A percentile compares a stretch with the other conserved stretches of the same genome.
Conservation (phyloP, 2,888 invertebrate species). For the Piscicola geometra region DNA sequence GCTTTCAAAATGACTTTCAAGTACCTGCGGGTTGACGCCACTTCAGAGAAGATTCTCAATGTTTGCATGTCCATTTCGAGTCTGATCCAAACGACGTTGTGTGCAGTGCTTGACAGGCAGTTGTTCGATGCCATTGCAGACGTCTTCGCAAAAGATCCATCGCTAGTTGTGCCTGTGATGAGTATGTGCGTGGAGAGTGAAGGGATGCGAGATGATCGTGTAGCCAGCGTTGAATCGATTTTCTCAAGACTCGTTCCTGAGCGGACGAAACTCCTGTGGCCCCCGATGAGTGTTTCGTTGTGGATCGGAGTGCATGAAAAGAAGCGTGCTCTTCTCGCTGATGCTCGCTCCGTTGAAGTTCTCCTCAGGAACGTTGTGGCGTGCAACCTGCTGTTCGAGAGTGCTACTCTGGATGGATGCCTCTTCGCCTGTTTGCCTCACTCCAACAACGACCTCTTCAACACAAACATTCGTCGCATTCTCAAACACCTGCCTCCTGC, state of each 20-base stretch:
- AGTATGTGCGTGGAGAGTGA: no score
- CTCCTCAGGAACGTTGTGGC: neutral
- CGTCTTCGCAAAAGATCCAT: no score
- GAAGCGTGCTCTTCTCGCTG: neutral
- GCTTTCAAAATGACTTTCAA: no score
- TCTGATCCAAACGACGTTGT: no score
- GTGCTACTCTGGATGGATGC: neutral
- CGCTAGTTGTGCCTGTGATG: no score
- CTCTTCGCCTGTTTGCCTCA: neutral
- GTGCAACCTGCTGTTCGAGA: neutral
- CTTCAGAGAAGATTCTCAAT: no score
- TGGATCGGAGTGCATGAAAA: neutral
- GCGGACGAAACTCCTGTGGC: neutral
- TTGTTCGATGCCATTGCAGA: no score
- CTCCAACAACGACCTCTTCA: neutral
- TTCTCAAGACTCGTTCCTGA: neutral
- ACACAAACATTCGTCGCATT: neutral
- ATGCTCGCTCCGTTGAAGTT: neutral
- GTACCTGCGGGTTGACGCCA: no score
- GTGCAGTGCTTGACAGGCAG: no score
- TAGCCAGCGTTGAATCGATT: neutral
- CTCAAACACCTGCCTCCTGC: neutral
- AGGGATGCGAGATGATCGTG: neutral
- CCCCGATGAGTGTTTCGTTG: neutral
- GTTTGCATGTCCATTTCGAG: no score